phyloP scores from a whole-genome alignment of 2,888 invertebrate genomes.

The Acronicta psi region DNA sequence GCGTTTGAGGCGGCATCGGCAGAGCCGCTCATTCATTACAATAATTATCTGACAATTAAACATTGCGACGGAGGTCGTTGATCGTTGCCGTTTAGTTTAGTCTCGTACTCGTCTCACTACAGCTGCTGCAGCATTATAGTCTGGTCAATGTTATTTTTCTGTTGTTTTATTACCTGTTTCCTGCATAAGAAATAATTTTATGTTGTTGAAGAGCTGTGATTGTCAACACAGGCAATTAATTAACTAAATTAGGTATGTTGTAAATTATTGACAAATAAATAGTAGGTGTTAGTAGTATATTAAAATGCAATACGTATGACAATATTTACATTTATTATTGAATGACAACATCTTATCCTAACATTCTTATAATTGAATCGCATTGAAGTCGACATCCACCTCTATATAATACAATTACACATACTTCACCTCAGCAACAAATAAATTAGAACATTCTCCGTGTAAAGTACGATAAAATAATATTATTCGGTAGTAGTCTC shows the following conservation, averaged over 20 bases:
- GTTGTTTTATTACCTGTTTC: conserved; percentile 49
- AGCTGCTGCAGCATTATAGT: conserved; percentile 37
- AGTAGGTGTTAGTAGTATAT: conserved; percentile 40
- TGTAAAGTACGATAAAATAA: conserved; percentile 30
- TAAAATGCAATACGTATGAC: conserved; percentile 59
- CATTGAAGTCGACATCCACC: conserved; percentile 53
- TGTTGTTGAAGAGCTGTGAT: too few relatives aligned
- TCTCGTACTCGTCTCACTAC: conserved; percentile 48
- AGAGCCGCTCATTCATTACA: conserved; percentile 78
- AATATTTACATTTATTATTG: conserved; percentile 79
- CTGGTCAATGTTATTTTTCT: conserved; percentile 44
- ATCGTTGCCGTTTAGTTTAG: conserved; percentile 72
- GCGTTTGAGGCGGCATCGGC: conserved; percentile 68
- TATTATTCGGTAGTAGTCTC: conserved; percentile 43
- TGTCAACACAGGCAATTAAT: too few relatives aligned
- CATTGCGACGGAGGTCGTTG: conserved; percentile 76
- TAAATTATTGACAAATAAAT: conserved; percentile 1
- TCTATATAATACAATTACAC: conserved; percentile 64
- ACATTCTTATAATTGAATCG: conserved; percentile 47
- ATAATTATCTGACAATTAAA: conserved; percentile 79
- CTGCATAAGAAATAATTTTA: conserved; percentile 31
- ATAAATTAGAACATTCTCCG: conserved; percentile 67
- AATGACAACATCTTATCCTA: conserved; percentile 54
- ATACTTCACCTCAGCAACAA: conserved; percentile 68
- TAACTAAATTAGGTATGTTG: too few relatives aligned